A percentile compares a stretch with the other conserved stretches of the same genome.
Evolutionary conservation across 1,140 invertebrate genomes (phyloP).

Genomic region (Dendroctonus valens): DNA sequence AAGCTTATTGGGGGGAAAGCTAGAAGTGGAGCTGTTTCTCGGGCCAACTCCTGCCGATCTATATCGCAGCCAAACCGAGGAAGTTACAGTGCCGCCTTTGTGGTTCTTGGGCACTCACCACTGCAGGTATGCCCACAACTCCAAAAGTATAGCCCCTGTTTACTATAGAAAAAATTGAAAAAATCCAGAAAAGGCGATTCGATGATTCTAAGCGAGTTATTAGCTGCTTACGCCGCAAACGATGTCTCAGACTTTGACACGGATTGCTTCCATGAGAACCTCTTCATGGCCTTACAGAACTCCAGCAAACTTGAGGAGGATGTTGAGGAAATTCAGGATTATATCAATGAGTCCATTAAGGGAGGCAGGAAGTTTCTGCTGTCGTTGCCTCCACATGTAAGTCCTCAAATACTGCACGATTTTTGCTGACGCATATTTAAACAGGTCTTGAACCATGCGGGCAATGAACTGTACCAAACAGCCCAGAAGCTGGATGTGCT

Average conservation of each 20-base stretch:
- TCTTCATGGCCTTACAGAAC: conserved; percentile 36
- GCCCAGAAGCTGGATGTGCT: conserved; percentile 23
- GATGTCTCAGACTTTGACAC: conserved; percentile 28
- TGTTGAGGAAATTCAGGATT: conserved; percentile 5
- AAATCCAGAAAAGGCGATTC: conserved; percentile 30
- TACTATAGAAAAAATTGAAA: too few species aligned
- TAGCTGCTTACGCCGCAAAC: conserved; percentile 28
- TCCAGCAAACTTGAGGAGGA: neutral
- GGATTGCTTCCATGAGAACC: conserved; percentile 48
- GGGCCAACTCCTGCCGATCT: conserved; percentile 45
- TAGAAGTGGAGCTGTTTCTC: conserved; percentile 42
- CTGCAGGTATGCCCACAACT: too few species aligned
- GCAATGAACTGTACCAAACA: conserved; percentile 18
- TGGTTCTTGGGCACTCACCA: conserved; percentile 46
- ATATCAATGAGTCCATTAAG: conserved; percentile 7
- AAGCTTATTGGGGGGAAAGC: conserved; percentile 36
- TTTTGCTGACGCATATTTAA: conserved; percentile 2
- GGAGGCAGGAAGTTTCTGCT: conserved; percentile 31
- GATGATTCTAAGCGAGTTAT: conserved; percentile 22
- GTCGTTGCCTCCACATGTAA: conserved; percentile 46
- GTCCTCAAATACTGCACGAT: neutral
- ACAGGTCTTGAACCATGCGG: conserved; percentile 10
- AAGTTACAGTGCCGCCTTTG: conserved; percentile 31
- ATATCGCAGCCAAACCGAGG: conserved; percentile 16
- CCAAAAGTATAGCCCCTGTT: too few species aligned